These are phyloP conservation scores for Galeruca laticollis DNA, from an alignment of 2,888 invertebrate species.

Conservation along the genomic window DNA sequence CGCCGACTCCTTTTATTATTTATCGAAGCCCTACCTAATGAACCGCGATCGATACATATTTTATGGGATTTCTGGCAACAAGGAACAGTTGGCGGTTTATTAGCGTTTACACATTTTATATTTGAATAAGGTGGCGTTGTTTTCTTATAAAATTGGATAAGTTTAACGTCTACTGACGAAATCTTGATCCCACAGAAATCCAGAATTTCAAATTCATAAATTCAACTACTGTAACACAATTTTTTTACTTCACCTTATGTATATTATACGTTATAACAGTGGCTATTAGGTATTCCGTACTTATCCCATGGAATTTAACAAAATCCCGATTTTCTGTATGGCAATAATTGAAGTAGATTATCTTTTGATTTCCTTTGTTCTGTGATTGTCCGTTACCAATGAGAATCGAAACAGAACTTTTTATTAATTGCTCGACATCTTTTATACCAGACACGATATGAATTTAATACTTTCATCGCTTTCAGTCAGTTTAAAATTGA, in stretches of 20 bases:
- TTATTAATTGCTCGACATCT: conserved; percentile 60
- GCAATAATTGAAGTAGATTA: neutral
- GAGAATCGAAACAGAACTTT: conserved; percentile 59
- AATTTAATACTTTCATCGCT: conserved; percentile 65
- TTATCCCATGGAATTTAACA: too few relatives aligned
- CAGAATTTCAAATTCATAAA: too few relatives aligned
- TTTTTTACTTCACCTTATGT: too few relatives aligned
- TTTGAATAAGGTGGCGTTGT: too few relatives aligned
- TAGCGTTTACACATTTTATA: conserved; percentile 30
- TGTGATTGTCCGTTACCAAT: conserved; percentile 55
- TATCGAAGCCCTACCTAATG: conserved; percentile 45
- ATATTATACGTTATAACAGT: too few relatives aligned
- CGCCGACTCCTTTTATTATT: conserved; percentile 51
- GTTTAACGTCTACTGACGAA: too few relatives aligned
- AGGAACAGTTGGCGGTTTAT: conserved; percentile 26
- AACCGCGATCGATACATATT: conserved; percentile 49
- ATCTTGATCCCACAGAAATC: too few relatives aligned
- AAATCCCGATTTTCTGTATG: neutral
- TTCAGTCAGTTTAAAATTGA: conserved; percentile 62
- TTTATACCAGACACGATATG: conserved; percentile 59
- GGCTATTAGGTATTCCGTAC: too few relatives aligned
- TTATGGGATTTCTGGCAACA: conserved; percentile 42
- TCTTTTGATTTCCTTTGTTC: conserved; percentile 47
- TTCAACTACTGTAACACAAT: too few relatives aligned
- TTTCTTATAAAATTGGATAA: too few relatives aligned